Evolutionary conservation across 2,113 vertebrate genomes (phyloP), one percentile per base, ranked within the genome.

Genomic region (Gasterosteus aculeatus): DNA sequence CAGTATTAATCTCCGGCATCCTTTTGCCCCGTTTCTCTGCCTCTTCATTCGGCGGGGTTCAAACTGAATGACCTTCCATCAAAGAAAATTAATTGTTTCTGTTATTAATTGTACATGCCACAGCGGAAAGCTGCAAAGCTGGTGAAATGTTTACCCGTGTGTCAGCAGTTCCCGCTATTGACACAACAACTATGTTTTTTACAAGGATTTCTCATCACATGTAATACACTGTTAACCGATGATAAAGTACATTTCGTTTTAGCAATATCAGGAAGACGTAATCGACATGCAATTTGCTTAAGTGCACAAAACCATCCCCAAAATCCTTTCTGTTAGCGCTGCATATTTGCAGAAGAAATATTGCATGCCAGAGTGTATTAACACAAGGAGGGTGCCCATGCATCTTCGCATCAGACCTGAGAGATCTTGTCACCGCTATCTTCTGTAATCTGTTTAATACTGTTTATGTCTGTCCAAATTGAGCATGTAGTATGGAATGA

Each of bases 221-320:
- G 73, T 91, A 91, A 93, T 83, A 82, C 83, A 78, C 89, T 91
- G 83, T 92, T 93, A 93, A 90, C 83, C 80, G 87, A 85, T 88
- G 89, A 91, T 88, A 88, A 90, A 87, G 89, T 87, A 65, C 81
- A 92, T 90, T 87, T 92, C 59, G 83, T 89, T 90, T 92, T 59
- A 85, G 83, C 85, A 82, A 78, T 92, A 93, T 89, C 84, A 78
- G 74, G 88, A 70, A 90, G 83, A 93, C 88, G 78, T 89, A 91
- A 92, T 94, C 91, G 91, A 88, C 85, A 60, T 73, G 81, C 88
- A 93, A 93, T 93, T 92, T 93, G 86, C 89, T 86, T 92, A 94
- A 95, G 93, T 94, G 91, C 88, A 90, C 91, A 91, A 88, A 92
- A 94, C 86, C 89, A 89, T 87, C 56, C 38, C 35, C 35, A 38